These are phyloP conservation scores for Oryctes rhinoceros DNA, from an alignment of 1,140 invertebrate genomes.

Conservation along the genomic window DNA sequence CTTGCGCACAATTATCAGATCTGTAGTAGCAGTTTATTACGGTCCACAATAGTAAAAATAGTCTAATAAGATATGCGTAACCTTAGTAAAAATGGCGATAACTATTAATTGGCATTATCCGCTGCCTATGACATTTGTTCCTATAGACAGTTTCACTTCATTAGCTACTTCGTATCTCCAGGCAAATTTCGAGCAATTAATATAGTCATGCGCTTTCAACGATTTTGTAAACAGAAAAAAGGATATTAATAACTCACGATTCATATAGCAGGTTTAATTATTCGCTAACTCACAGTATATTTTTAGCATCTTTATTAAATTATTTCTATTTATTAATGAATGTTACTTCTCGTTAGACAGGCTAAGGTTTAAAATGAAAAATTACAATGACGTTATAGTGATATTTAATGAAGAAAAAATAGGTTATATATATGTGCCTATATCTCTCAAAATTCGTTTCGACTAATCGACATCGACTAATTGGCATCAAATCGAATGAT, in stretches of 20 bases:
- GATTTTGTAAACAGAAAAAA: slow-evolving; percentile 6
- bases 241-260: slow-evolving; percentile 1
- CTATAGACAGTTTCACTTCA: slow-evolving; percentile 8
- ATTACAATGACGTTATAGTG: neutral
- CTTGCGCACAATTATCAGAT: neutral
- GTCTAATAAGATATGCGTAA: slow-evolving; percentile 5
- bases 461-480: too few relatives aligned
- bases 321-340: neutral
- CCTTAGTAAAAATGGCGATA: slow-evolving; percentile 8
- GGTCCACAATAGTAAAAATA: neutral
- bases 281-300: neutral
- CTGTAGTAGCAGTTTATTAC: neutral
- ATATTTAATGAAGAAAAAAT: too few relatives aligned
- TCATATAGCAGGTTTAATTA: slow-evolving; percentile 1
- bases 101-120: slow-evolving; percentile 31
- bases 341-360: neutral
- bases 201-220: slow-evolving; percentile 18
- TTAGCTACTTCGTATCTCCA: slow-evolving; percentile 11
- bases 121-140: slow-evolving; percentile 28
- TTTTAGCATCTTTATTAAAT: slow-evolving; percentile 5
- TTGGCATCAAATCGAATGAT: too few relatives aligned
- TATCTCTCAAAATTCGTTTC: too few relatives aligned
- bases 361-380: neutral
- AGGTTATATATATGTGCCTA: too few relatives aligned
- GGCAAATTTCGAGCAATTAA: slow-evolving; percentile 25